Percentiles rank a stretch among this genome's conserved stretches.
These are phyloP conservation scores for Calcarius lapponicus DNA, from an alignment of 2,797 vertebrate genomes.

Conservation along the genomic window DNA sequence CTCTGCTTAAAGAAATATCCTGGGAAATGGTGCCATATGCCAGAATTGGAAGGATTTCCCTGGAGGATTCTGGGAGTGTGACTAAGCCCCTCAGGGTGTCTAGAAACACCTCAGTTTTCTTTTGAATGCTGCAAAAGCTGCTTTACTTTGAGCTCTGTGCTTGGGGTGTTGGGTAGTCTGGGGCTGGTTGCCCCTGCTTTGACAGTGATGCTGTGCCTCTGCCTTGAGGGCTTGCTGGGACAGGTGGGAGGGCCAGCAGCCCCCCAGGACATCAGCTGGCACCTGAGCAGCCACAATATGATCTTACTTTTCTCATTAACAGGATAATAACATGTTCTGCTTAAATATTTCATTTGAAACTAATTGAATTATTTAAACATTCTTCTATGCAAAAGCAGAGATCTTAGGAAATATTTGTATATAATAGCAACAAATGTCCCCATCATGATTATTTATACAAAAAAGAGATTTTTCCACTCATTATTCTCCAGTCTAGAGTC, in stretches of 20 bases:
- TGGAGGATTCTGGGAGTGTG: background rate
- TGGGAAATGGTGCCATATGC: background rate
- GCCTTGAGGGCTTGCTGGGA: background rate
- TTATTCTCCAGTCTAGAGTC: background rate
- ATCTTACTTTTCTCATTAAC: background rate
- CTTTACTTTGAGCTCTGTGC: background rate
- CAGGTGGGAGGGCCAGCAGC: background rate
- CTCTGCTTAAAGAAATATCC: background rate
- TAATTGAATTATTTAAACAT: background rate
- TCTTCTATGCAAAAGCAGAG: background rate
- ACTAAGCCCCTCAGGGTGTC: constrained; percentile 1
- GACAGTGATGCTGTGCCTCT: fast-evolving
- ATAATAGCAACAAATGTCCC: background rate
- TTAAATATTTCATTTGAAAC: background rate
- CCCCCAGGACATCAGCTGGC: background rate
- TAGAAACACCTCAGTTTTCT: background rate
- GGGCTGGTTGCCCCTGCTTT: background rate
- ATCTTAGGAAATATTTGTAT: background rate
- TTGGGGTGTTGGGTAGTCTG: background rate
- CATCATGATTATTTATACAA: background rate
- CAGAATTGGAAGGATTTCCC: background rate
- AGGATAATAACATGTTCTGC: background rate
- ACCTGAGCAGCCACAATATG: background rate
- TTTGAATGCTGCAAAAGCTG: background rate
- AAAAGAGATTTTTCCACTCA: background rate